phyloP scores from a whole-genome alignment of 2,888 invertebrate species.

The Diaphora mendica region DNA sequence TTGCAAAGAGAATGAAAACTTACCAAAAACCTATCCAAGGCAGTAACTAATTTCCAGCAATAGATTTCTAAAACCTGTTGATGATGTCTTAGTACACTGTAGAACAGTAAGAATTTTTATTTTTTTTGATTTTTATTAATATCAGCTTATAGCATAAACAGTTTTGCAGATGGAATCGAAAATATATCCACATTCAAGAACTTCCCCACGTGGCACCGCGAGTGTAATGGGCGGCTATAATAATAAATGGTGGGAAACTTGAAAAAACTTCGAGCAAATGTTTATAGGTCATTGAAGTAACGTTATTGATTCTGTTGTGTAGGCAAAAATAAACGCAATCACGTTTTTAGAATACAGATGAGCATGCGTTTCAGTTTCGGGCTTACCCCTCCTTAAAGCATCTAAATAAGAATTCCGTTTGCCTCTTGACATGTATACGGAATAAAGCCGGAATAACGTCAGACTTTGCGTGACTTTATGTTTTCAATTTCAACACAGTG shows the following conservation, averaged over 20 bases:
- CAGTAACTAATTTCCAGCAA: too few species aligned
- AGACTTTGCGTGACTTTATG: conserved; percentile 38
- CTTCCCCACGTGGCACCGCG: conserved; percentile 44
- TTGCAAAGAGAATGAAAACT: too few species aligned
- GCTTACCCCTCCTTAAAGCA: conserved; percentile 7
- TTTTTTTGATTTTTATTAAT: too few species aligned
- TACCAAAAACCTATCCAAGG: too few species aligned
- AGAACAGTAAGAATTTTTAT: too few species aligned
- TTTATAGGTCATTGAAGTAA: conserved; percentile 54
- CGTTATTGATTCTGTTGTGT: conserved; percentile 49
- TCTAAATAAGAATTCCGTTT: conserved; percentile 24
- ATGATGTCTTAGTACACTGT: too few species aligned
- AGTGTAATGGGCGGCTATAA: conserved; percentile 61
- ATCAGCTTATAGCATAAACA: not conserved
- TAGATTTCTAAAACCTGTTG: too few species aligned
- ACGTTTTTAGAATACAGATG: conserved; percentile 44
- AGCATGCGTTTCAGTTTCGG: conserved; percentile 23
- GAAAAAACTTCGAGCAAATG: conserved; percentile 44
- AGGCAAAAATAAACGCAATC: conserved; percentile 44
- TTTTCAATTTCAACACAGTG: conserved; percentile 42
- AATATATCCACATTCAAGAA: conserved; percentile 19
- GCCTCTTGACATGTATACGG: conserved; percentile 19
- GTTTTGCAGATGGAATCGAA: not conserved
- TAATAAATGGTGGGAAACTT: conserved; percentile 58
- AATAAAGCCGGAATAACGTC: conserved; percentile 27